Evolutionary conservation across 2,888 invertebrate species (phyloP).

Genomic region (Brachylomia viminalis): DNA sequence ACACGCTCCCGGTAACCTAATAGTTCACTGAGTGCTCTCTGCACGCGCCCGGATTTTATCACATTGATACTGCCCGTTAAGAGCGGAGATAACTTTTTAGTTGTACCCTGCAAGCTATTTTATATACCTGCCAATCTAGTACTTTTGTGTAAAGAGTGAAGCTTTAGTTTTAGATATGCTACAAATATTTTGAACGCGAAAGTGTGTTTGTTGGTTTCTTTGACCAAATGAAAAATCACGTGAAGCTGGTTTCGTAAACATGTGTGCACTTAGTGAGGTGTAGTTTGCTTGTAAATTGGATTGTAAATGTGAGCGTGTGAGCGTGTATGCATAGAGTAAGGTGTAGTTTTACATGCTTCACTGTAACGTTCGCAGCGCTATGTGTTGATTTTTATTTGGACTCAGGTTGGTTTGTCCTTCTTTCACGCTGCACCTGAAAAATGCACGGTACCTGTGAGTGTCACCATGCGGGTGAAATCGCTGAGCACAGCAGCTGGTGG

Average conservation of each 20-base stretch:
- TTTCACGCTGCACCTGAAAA: not conserved
- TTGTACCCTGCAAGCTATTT: constrained; percentile 8
- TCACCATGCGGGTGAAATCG: not conserved
- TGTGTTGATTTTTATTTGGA: too few species aligned
- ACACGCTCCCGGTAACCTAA: constrained; percentile 47
- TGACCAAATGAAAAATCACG: too few species aligned
- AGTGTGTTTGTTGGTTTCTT: not conserved
- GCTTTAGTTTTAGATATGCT: not conserved
- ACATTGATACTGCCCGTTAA: constrained; percentile 15
- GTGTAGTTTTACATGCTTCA: too few species aligned
- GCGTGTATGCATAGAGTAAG: too few species aligned
- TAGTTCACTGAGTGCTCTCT: constrained; percentile 34
- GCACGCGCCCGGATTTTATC: constrained; percentile 34
- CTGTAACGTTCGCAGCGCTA: too few species aligned
- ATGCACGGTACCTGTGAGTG: not conserved
- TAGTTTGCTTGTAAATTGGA: too few species aligned
- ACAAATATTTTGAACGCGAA: not conserved
- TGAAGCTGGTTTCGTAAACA: too few species aligned
- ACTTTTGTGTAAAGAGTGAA: constrained; percentile 8
- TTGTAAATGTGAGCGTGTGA: too few species aligned
- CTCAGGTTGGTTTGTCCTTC: not conserved
- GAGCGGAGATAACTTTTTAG: constrained; percentile 25
- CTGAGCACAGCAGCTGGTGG: not conserved
- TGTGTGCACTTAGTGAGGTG: too few species aligned
- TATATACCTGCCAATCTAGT: constrained; percentile 1